Evolutionary conservation across 2,797 vertebrate species (phyloP).

Genomic region (Acanthis flammea): DNA sequence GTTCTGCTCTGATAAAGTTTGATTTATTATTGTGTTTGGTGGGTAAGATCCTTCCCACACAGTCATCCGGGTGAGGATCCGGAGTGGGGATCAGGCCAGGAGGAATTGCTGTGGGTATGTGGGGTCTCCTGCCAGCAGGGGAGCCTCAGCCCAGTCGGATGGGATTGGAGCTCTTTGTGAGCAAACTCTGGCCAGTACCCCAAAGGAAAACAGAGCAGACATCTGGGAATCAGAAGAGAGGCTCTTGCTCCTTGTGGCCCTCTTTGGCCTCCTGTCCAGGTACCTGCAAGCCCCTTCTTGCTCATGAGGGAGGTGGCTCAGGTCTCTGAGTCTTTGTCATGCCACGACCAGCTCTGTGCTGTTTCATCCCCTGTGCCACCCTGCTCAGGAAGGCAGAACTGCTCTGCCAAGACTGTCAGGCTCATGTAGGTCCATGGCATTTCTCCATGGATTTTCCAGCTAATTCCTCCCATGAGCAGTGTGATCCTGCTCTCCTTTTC

Average conservation of each 20-base stretch:
- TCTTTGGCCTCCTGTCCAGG: background rate
- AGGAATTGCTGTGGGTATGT: fast-evolving
- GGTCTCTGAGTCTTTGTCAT: background rate
- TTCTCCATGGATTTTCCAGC: background rate
- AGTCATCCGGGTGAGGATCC: background rate
- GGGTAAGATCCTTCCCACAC: conserved; percentile 15
- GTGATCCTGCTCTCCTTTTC: background rate
- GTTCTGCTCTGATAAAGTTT: conserved; percentile 69
- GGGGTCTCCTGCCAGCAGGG: background rate
- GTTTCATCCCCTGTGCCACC: background rate
- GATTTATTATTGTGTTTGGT: conserved; percentile 65
- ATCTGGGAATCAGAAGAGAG: background rate
- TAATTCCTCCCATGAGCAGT: background rate
- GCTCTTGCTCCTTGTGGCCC: background rate
- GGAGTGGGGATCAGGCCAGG: background rate
- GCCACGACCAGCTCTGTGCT: background rate
- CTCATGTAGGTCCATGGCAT: fast-evolving
- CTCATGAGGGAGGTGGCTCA: background rate
- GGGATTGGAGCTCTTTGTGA: background rate
- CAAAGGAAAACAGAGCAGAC: background rate
- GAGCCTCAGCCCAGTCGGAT: background rate
- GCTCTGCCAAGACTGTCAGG: background rate
- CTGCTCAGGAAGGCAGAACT: background rate
- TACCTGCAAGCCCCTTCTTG: background rate
- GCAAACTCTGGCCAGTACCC: fast-evolving